Conservation (phyloP, 1,140 invertebrate genomes). For the Copidosoma floridanum region DNA sequence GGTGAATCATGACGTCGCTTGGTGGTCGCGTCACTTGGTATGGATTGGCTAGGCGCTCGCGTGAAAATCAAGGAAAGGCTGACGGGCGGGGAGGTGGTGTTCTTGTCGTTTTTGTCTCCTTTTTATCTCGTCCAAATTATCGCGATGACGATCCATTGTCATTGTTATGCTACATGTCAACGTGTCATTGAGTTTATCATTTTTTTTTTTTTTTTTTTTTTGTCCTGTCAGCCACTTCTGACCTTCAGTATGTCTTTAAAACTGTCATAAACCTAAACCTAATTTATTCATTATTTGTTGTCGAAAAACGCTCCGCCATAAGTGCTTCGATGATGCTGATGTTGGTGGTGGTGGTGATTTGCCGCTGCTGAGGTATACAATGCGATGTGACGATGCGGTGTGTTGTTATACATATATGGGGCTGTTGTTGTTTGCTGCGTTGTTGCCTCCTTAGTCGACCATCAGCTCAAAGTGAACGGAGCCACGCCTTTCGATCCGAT, state of each 20-base stretch:
- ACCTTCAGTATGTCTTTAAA: slow-evolving; percentile 36
- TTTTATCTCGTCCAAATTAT: too few relatives aligned
- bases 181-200: too few relatives aligned
- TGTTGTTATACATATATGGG: too few relatives aligned
- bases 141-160: too few relatives aligned
- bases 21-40: too few relatives aligned
- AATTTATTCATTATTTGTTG: slow-evolving; percentile 14
- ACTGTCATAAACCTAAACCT: slow-evolving; percentile 34
- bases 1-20: too few relatives aligned
- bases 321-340: slow-evolving; percentile 27
- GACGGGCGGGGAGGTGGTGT: too few relatives aligned
- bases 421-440: too few relatives aligned
- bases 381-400: slow-evolving; percentile 32
- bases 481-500: slow-evolving; percentile 83
- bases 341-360: slow-evolving; percentile 31
- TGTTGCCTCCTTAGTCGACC: slow-evolving; percentile 72
- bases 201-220: slow-evolving; percentile 26
- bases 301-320: slow-evolving; percentile 29
- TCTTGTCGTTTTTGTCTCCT: too few relatives aligned
- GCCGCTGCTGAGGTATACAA: slow-evolving; percentile 29
- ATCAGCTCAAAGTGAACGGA: slow-evolving; percentile 94
- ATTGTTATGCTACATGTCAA: too few relatives aligned
- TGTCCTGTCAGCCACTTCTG: slow-evolving; percentile 34
- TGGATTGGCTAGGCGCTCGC: too few relatives aligned
- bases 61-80: too few relatives aligned